Evolutionary conservation across 2,113 vertebrate genomes (phyloP).

Genomic region (Cettia cetti): DNA sequence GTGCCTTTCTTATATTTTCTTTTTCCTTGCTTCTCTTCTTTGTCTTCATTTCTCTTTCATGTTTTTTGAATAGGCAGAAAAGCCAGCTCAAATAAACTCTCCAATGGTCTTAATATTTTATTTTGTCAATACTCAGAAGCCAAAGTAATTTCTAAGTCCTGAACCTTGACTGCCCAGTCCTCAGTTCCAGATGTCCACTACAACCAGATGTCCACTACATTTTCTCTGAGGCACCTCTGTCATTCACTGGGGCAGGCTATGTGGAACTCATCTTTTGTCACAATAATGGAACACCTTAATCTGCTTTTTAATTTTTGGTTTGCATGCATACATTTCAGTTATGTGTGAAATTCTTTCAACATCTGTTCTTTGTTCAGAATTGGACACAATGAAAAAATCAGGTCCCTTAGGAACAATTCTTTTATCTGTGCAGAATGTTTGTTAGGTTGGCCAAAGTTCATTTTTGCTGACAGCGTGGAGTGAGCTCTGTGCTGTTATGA

Average conservation of each 20-base stretch:
- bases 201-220: background rate
- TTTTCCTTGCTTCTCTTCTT: background rate
- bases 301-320: background rate
- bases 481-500: background rate
- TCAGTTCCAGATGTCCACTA: too few relatives aligned
- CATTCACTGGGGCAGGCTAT: background rate
- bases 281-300: background rate
- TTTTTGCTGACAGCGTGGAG: background rate
- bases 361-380: background rate
- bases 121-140: background rate
- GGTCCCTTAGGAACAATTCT: background rate
- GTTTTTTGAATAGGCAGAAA: background rate
- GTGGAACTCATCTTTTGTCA: background rate
- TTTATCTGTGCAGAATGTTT: background rate
- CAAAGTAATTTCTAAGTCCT: background rate
- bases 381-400: background rate
- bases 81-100: background rate
- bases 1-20: background rate
- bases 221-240: background rate
- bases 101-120: background rate
- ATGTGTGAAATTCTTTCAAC: background rate
- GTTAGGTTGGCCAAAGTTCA: background rate
- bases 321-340: background rate
- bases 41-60: background rate
- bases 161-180: background rate